Base-by-base conservation (phyloP, 1,140 invertebrate species). In the Eubasilissa regina region DNA sequence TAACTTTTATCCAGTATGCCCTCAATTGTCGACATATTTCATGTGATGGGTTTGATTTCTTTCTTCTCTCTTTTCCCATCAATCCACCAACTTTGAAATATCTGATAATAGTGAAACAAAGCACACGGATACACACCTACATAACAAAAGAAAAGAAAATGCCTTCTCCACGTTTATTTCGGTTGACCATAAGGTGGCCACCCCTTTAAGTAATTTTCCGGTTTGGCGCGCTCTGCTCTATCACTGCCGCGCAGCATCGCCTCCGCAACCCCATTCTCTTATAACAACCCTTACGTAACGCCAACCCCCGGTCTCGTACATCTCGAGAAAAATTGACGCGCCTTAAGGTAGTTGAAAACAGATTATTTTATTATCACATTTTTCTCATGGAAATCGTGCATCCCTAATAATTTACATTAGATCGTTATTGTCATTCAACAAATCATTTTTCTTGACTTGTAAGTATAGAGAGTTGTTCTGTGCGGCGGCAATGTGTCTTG, bases 201-300 rank as follows among this genome's bases (percentile, higher is more conserved):
- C 35, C 51, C 70, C 51, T 44, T 70, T 44, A 43, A 74, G 70
- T 74, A 74, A 74, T 74, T 74, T 74, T 74, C 70, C 70, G 51
- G 51, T 43, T 74, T 74, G 70, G 70, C 53, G 70, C 70, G 13
- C 17, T 43, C 25, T 51, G 53, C 53, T 74, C 70, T 74, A 74
- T 74, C 70, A 74, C 51, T 74, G 70, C 51, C 53, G 51, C 25
- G 70, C 70, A 74, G 70, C 70, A 53, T 58, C 51, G n/a, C 51
- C 70, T n/a, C 15, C 68, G 7, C n/a, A 19, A 68, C 48, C 68
- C 66, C 44, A 9, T 48, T 70, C 45, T 48, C 66, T 13, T 70
- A 21, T 47, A 48, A 48, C 44, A 44, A 74, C n/a, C 70, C 70
- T 74, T 74, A 43, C 53, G 53, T 74, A 74, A 74, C 53, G 51